Conservation (phyloP, 2,797 vertebrate species). For the Anomalospiza imberbis region DNA sequence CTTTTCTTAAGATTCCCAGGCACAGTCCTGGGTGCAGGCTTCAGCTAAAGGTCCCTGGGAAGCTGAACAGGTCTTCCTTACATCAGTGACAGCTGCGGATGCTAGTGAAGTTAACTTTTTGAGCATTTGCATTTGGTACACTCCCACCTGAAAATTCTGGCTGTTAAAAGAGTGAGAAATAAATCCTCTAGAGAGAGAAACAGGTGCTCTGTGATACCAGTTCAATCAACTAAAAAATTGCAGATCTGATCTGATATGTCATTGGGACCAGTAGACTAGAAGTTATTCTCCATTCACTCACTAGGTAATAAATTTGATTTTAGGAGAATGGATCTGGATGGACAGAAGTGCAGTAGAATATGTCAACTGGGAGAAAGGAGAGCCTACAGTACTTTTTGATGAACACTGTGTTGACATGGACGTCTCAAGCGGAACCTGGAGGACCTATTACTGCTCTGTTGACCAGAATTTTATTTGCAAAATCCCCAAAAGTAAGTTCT, state of each 20-base stretch:
- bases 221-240: not conserved
- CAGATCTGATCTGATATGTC: not conserved
- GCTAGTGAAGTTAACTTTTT: not conserved
- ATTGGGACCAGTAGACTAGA: not conserved
- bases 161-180: not conserved
- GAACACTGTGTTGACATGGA: conserved; percentile 79
- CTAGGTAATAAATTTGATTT: not conserved
- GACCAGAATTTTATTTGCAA: conserved; percentile 89
- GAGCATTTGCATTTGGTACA: not conserved
- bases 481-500: conserved; percentile 84
- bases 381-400: conserved; percentile 52
- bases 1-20: not conserved
- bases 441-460: conserved; percentile 73
- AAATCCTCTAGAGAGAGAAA: not conserved
- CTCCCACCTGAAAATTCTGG: not conserved
- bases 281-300: not conserved
- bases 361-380: conserved; percentile 85
- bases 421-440: conserved; percentile 81
- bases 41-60: not conserved
- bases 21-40: not conserved
- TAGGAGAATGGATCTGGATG: conserved; percentile 90
- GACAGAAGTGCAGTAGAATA: conserved; percentile 84
- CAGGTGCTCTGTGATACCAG: not conserved
- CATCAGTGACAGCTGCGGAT: not conserved
- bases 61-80: not conserved